Percentiles rank a stretch among this genome's conserved stretches.
phyloP scores from a whole-genome alignment of 2,113 vertebrate genomes.

The Campylomormyrus tamandua region DNA sequence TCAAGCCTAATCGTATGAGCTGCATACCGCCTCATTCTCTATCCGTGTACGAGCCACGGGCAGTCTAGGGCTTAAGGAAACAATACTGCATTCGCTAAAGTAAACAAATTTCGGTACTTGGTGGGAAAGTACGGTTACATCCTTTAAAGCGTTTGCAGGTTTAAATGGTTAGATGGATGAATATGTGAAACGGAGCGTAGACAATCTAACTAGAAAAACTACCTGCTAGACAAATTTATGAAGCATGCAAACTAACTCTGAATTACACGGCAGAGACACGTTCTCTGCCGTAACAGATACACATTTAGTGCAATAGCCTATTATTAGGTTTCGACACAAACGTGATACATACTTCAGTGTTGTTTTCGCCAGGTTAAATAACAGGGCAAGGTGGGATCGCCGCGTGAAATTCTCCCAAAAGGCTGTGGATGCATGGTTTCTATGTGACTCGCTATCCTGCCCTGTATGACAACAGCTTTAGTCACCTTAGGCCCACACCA shows the following conservation, averaged over 20 bases:
- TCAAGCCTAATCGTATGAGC: background rate
- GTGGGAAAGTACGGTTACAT: background rate
- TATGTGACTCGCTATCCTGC: background rate
- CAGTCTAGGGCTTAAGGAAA: background rate
- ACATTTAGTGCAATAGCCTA: background rate
- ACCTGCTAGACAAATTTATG: background rate
- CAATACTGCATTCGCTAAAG: background rate
- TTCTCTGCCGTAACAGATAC: background rate
- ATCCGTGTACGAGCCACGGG: background rate
- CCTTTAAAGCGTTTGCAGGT: background rate
- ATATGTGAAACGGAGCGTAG: background rate
- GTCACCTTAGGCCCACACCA: background rate
- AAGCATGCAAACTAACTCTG: background rate
- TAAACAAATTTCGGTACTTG: background rate
- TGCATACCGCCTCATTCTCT: background rate
- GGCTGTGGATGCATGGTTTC: conserved; percentile 1
- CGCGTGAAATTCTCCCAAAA: background rate
- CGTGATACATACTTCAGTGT: background rate
- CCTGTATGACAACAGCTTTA: background rate
- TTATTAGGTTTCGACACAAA: background rate
- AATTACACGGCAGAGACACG: background rate
- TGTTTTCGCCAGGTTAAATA: background rate
- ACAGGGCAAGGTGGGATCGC: background rate
- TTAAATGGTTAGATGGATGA: background rate
- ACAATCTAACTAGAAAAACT: background rate